Conservation (phyloP, 1,140 invertebrate species). For the Drosophila prosaltans region DNA sequence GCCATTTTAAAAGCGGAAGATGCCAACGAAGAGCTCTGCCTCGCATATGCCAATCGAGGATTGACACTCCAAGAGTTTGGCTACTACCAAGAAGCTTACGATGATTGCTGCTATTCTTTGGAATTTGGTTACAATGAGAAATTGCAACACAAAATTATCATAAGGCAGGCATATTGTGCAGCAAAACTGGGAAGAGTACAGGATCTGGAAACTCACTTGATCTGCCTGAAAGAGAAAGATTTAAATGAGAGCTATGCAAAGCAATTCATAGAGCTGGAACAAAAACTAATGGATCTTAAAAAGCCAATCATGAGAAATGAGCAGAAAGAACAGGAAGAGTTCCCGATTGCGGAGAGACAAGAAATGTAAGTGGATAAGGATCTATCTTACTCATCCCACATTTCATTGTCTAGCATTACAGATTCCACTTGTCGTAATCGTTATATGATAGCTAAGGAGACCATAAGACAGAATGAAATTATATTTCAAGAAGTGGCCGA, state of each 20-base stretch:
- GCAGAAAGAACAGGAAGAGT: not conserved
- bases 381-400: not conserved
- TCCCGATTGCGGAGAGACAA: not conserved
- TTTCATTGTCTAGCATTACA: conserved; percentile 22
- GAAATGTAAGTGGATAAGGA: conserved; percentile 50
- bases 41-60: conserved; percentile 69
- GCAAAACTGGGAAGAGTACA: conserved; percentile 44
- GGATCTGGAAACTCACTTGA: conserved; percentile 37
- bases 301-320: not conserved
- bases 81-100: conserved; percentile 70
- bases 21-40: conserved; percentile 34
- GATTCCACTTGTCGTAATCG: conserved; percentile 32
- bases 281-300: conserved; percentile 17
- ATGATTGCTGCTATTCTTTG: conserved; percentile 69
- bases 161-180: conserved; percentile 68
- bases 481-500: conserved; percentile 58
- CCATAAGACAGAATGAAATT: conserved; percentile 27
- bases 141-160: conserved; percentile 62
- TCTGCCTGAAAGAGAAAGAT: conserved; percentile 17
- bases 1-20: conserved; percentile 60
- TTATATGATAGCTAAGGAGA: conserved; percentile 50
- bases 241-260: conserved; percentile 46
- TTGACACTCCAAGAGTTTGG: conserved; percentile 70
- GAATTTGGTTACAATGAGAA: conserved; percentile 61
- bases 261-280: conserved; percentile 46